Percentiles rank a stretch among this genome's conserved stretches.
Evolutionary conservation across 2,888 invertebrate species (phyloP).

Genomic region (Ennomos erosarius): DNA sequence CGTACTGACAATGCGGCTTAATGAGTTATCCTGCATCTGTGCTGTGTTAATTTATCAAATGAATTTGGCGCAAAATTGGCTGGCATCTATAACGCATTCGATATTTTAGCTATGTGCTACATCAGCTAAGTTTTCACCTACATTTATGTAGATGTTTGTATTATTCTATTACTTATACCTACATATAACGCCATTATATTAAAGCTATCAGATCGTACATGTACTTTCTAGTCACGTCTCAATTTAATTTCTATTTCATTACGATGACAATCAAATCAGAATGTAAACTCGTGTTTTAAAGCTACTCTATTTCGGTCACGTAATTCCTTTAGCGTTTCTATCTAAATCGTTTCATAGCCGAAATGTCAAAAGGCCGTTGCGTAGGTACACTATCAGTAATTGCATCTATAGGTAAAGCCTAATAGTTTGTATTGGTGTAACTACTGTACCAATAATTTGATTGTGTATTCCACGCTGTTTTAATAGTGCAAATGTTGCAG

Average conservation of each 20-base stretch:
- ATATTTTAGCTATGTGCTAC: conserved; percentile 17
- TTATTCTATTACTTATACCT: too few relatives aligned
- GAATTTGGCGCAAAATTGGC: conserved; percentile 28
- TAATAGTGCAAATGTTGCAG: conserved; percentile 59
- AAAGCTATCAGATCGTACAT: conserved; percentile 6
- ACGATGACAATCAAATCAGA: conserved; percentile 17
- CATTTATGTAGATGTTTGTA: too few relatives aligned
- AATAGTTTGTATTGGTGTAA: conserved; percentile 49
- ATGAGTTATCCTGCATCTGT: conserved; percentile 43
- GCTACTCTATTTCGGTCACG: conserved; percentile 29
- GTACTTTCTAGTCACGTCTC: conserved; percentile 26
- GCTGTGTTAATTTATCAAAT: conserved; percentile 41
- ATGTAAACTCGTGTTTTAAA: conserved; percentile 18
- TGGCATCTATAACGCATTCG: conserved; percentile 35
- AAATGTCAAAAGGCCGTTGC: conserved; percentile 42
- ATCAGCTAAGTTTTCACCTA: too few relatives aligned
- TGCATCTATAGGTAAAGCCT: conserved; percentile 41
- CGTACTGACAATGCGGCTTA: conserved; percentile 37
- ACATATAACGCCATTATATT: too few relatives aligned
- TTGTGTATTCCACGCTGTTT: conserved; percentile 56
- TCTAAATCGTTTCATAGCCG: conserved; percentile 28
- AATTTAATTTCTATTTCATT: conserved; percentile 25
- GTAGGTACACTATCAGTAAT: conserved; percentile 41
- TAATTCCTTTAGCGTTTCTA: conserved; percentile 30
- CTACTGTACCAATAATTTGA: conserved; percentile 52